Evolutionary conservation across 2,888 invertebrate species (phyloP).

Genomic region (Raillietiella orientalis): DNA sequence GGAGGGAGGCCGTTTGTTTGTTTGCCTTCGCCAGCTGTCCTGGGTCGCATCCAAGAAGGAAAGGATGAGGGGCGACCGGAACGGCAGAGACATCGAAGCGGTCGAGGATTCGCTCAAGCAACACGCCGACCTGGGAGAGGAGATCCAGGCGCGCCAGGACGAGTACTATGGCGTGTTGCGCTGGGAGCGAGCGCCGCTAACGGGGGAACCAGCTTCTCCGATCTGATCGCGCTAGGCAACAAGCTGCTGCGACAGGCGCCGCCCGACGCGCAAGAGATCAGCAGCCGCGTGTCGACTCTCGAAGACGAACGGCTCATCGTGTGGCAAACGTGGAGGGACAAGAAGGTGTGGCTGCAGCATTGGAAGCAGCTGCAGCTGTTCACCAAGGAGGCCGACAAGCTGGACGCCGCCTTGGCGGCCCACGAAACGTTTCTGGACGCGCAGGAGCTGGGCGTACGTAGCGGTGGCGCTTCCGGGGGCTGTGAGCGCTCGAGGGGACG

Average conservation of each 20-base stretch:
- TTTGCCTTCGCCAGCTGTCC: conserved; percentile 19
- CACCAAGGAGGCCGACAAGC: conserved; percentile 83
- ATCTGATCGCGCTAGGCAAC: conserved; percentile 11
- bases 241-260: conserved; percentile 11
- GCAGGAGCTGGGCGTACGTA: conserved; percentile 42
- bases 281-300: conserved; percentile 33
- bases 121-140: conserved; percentile 63
- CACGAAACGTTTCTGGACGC: conserved; percentile 79
- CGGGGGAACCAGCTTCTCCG: conserved; percentile 10
- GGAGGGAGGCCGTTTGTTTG: not conserved
- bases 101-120: conserved; percentile 64
- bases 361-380: conserved; percentile 63
- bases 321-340: conserved; percentile 44
- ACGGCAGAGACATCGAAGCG: conserved; percentile 60
- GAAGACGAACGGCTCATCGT: conserved; percentile 41
- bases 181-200: not conserved
- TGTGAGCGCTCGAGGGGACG: not conserved
- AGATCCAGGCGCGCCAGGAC: conserved; percentile 59
- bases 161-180: conserved; percentile 25
- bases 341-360: conserved; percentile 54
- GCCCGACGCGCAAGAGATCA: conserved; percentile 40
- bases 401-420: conserved; percentile 74
- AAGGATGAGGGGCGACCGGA: conserved; percentile 38
- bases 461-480: too few species aligned
- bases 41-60: conserved; percentile 53